Evolutionary conservation across 2,113 vertebrate genomes (phyloP), one percentile per base, ranked within the genome.

Genomic region (Sorex araneus): DNA sequence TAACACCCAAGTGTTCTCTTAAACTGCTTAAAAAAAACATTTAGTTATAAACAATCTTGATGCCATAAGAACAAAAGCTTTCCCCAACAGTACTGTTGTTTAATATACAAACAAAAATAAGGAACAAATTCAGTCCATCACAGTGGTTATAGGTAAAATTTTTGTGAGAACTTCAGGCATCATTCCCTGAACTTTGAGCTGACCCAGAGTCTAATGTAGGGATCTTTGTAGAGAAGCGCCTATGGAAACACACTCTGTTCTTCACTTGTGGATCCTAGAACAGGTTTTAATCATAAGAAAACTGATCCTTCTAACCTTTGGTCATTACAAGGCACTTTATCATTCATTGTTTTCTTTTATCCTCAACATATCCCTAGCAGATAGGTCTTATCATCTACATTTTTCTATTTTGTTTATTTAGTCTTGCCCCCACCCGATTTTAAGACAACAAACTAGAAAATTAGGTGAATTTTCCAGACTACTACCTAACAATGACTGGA

Each of bases 161-260:
- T 57, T 32, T 69, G 3, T 69, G 12, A 8, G 15, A 23, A 19
- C 69, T 71, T 4, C 1, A 40, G 32, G 13, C 3, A 28, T 3
- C 28, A 43, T n/a, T 66, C 21, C 12, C 28, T 54, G 12, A 1
- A 3, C 2, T 34, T 13, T 43, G n/a, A 36, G 66, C 15, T 54
- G 25, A 47, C 40, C 4, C 6, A 3, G 11, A 1, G n/a, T 27
- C 40, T n/a, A 67, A 27, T 6, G 1, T 3, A n/a, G 7, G 8
- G 27, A 43, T 32, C 30, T 82, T 40, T 63, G 21, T 23, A 75
- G 57, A 13, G 60, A 47, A 1, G 40, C 40, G 15, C 0, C 0
- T 19, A 25, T 15, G 3, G 25, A 82, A 70, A 16, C 3, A 12
- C 57, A 12, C 13, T 45, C 9, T 77, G 3, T 47, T 25, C 13